These are phyloP conservation scores for Phrynocephalus vlangalii DNA, from an alignment of 2,797 vertebrate species.

Conservation along the genomic window DNA sequence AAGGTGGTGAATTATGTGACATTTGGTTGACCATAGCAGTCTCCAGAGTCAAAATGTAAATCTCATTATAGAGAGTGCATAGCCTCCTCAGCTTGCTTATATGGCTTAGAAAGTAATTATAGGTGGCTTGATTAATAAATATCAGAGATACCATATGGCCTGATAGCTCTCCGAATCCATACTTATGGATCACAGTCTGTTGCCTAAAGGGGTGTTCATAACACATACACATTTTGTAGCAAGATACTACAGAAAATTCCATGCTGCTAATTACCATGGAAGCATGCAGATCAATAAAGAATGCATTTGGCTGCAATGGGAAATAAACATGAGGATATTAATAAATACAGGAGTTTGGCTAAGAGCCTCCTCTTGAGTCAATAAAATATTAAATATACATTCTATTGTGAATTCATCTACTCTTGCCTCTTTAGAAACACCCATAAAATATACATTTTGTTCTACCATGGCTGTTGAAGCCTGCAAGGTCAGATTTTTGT, in stretches of 20 bases:
- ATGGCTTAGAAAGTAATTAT: constrained; percentile 9
- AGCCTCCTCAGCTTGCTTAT: not conserved
- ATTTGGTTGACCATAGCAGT: not conserved
- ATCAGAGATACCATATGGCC: not conserved
- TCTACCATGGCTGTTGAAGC: not conserved
- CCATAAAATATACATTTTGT: not conserved
- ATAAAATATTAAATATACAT: constrained; percentile 24
- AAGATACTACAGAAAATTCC: not conserved
- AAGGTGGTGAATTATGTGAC: not conserved
- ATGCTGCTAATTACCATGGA: constrained; percentile 10
- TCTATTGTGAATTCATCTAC: constrained; percentile 2
- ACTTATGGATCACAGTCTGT: constrained; percentile 23
- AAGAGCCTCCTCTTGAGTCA: not conserved
- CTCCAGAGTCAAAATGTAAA: not conserved
- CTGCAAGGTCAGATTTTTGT: not conserved
- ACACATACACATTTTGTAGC: not conserved
- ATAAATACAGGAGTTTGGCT: constrained; percentile 18
- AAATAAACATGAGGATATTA: constrained; percentile 20
- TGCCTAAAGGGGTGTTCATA: constrained; percentile 16
- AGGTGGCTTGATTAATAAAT: constrained; percentile 34
- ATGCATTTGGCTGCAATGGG: not conserved
- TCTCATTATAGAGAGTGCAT: not conserved
- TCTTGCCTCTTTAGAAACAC: not conserved
- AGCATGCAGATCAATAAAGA: constrained; percentile 17
- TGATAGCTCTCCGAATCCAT: constrained; percentile 24